Percentiles rank a stretch among this genome's conserved stretches.
Conservation (phyloP, 2,888 invertebrate genomes). For the Myathropa florea region DNA sequence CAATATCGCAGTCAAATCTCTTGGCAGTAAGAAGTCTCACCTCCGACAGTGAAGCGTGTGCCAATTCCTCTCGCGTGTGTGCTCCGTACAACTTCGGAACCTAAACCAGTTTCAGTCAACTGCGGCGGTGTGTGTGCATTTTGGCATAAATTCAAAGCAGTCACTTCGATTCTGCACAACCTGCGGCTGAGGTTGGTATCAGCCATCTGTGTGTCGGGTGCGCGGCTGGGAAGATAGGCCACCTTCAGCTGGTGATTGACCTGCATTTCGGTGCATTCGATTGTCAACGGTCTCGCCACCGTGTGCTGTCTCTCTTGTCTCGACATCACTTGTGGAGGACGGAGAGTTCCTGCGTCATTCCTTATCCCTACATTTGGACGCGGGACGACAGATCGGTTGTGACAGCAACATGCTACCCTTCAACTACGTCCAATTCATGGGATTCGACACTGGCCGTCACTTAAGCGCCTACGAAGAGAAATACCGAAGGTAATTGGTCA, state of each 20-base stretch:
- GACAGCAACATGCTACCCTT: slow-evolving; percentile 76
- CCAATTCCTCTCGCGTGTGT: slow-evolving; percentile 29
- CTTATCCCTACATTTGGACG: slow-evolving; percentile 1
- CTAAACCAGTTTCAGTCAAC: slow-evolving; percentile 21
- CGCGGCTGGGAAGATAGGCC: slow-evolving; percentile 14
- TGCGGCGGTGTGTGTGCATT: neutral
- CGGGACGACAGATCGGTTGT: neutral
- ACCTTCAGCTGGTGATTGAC: slow-evolving; percentile 35
- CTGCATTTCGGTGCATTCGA: slow-evolving; percentile 31
- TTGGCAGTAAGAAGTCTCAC: slow-evolving; percentile 31
- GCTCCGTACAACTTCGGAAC: neutral
- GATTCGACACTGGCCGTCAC: slow-evolving; percentile 67
- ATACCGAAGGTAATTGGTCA: slow-evolving; percentile 74
- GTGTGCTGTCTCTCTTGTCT: neutral
- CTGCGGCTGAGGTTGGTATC: slow-evolving; percentile 26
- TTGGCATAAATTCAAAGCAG: slow-evolving; percentile 43
- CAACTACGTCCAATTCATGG: slow-evolving; percentile 76
- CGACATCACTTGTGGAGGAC: too few species aligned
- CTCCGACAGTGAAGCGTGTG: slow-evolving; percentile 22
- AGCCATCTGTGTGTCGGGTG: neutral
- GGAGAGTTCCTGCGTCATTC: too few species aligned
- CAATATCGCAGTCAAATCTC: slow-evolving; percentile 27
- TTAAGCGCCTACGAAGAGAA: slow-evolving; percentile 73
- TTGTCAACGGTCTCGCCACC: slow-evolving; percentile 37
- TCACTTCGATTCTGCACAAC: slow-evolving; percentile 23